These are phyloP conservation scores for Sphenopsis melanotis DNA, from an alignment of 2,797 vertebrate species.

Conservation along the genomic window DNA sequence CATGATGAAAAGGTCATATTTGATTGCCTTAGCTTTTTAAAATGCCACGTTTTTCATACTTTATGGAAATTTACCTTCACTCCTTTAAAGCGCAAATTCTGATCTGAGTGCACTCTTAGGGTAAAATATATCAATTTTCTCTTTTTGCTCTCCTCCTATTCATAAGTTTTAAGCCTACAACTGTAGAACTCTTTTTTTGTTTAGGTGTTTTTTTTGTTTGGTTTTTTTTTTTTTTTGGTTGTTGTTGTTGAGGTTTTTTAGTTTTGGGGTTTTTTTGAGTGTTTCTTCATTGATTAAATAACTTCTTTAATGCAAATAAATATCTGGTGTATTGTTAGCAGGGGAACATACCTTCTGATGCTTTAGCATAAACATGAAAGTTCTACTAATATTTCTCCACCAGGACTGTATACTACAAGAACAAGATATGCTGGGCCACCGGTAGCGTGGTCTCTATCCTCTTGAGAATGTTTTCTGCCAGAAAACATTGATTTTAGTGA, in stretches of 20 bases:
- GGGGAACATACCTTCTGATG: neutral
- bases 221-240: neutral
- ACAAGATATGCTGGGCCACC: neutral
- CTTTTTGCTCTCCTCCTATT: neutral
- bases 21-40: neutral
- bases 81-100: neutral
- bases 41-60: neutral
- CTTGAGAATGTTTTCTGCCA: neutral
- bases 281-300: neutral
- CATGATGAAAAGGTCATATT: neutral
- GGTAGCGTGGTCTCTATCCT: neutral
- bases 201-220: neutral
- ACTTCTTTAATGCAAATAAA: neutral
- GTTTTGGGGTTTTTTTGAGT: neutral
- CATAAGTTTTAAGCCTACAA: neutral
- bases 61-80: neutral
- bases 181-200: neutral
- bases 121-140: neutral
- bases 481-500: neutral
- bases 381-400: neutral
- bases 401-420: neutral
- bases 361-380: neutral
- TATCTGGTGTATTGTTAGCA: neutral
- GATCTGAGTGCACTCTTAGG: neutral
- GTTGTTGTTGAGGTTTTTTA: neutral